Evolutionary conservation across 2,797 vertebrate genomes (phyloP).

Genomic region (Apodemus agrarius): DNA sequence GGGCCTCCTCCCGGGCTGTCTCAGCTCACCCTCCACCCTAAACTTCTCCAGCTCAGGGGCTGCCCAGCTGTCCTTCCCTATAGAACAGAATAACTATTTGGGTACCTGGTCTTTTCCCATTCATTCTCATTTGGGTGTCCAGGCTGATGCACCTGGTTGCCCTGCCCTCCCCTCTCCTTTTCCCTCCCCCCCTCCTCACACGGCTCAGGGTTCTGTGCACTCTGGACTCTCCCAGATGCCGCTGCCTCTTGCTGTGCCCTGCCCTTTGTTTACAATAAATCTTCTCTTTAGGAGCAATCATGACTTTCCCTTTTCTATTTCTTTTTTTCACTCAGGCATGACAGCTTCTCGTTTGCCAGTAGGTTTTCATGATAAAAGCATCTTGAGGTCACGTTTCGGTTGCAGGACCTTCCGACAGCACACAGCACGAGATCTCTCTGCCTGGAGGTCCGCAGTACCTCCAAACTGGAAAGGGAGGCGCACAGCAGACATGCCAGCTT

Average conservation of each 20-base stretch:
- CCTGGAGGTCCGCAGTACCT: not conserved
- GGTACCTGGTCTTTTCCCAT: not conserved
- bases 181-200: no score
- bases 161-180: not conserved
- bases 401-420: not conserved
- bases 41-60: not conserved
- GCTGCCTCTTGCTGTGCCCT: not conserved
- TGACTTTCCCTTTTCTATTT: not conserved
- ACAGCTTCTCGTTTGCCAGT: not conserved
- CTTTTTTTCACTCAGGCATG: not conserved
- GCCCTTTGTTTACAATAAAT: no score
- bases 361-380: conserved; percentile 10
- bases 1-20: not conserved
- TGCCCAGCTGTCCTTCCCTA: not conserved
- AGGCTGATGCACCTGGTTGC: not conserved
- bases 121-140: not conserved
- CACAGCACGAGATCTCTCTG: not conserved
- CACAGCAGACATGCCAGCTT: not conserved
- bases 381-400: not conserved
- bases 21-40: not conserved
- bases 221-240: not conserved
- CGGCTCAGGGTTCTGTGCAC: not conserved
- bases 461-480: not conserved
- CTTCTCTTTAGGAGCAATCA: not conserved
- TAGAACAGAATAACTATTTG: not conserved